phyloP scores from a whole-genome alignment of 2,888 invertebrate genomes.

The Emesis castigata region DNA sequence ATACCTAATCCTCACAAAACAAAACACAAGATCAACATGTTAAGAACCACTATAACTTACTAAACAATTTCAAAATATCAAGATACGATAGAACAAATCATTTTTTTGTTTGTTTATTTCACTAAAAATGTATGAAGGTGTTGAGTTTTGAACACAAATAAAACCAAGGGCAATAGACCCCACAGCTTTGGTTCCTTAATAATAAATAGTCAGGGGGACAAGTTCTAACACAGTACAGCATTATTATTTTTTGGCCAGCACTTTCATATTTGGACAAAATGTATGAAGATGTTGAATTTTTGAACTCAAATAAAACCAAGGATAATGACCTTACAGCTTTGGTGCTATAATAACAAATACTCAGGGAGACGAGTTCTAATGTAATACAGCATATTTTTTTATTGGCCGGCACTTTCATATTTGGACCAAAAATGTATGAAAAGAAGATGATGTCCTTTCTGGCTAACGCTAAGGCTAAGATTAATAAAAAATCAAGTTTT shows the following conservation, averaged over 20 bases:
- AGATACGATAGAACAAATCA: conserved; percentile 1
- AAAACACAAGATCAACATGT: neutral
- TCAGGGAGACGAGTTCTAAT: neutral
- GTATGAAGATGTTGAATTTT: too few relatives aligned
- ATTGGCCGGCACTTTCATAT: neutral
- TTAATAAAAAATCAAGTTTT: too few relatives aligned
- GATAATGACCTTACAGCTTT: neutral
- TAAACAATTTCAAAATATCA: conserved; percentile 11
- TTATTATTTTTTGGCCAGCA: too few relatives aligned
- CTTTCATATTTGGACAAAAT: too few relatives aligned
- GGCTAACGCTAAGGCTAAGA: too few relatives aligned
- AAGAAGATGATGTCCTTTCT: neutral
- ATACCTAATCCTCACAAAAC: neutral
- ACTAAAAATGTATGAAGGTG: neutral
- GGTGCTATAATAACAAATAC: neutral
- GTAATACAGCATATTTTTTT: neutral
- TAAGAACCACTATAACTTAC: conserved; percentile 6
- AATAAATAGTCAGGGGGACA: too few relatives aligned
- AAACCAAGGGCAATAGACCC: too few relatives aligned
- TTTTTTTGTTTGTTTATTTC: conserved; percentile 7
- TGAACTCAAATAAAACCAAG: neutral
- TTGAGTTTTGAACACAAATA: too few relatives aligned
- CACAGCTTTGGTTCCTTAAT: too few relatives aligned
- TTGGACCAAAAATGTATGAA: neutral
- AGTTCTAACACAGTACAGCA: neutral